phyloP scores from a whole-genome alignment of 2,797 vertebrate species.

The Furcifer pardalis region DNA sequence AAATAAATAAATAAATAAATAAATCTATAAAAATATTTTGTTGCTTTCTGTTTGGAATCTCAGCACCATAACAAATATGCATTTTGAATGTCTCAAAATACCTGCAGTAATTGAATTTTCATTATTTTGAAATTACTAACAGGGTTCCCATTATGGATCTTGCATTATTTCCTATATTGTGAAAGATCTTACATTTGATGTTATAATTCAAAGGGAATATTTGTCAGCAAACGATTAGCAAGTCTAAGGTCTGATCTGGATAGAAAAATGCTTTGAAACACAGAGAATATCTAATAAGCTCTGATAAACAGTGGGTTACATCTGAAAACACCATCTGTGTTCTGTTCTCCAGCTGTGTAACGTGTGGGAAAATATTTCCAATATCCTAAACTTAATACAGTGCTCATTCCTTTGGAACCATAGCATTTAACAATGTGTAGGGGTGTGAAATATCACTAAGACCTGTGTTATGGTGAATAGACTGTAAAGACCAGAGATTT shows the following conservation, averaged over 20 bases:
- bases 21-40: not conserved
- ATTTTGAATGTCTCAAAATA: not conserved
- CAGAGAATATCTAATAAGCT: not conserved
- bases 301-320: not conserved
- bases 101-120: not conserved
- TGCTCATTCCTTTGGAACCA: too few relatives aligned
- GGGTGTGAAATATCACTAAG: too few relatives aligned
- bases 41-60: not conserved
- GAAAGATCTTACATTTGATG: slow-evolving; percentile 1
- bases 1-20: too few relatives aligned
- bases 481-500: too few relatives aligned
- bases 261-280: not conserved
- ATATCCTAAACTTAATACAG: too few relatives aligned
- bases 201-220: slow-evolving; percentile 11
- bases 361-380: not conserved
- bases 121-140: slow-evolving; percentile 17
- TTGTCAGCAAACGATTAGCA: slow-evolving; percentile 3
- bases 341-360: not conserved
- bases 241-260: not conserved
- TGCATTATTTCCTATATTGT: slow-evolving; percentile 6
- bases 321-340: not conserved
- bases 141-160: slow-evolving; percentile 5
- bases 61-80: rapidly evolving
- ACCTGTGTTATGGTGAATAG: too few relatives aligned
- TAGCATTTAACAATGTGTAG: too few relatives aligned